Evolutionary conservation across 35 echinoderm and acorn worm species (phyloP), one percentile per base, ranked within the genome.

Genomic region (Heliocidaris erythrogramma): DNA sequence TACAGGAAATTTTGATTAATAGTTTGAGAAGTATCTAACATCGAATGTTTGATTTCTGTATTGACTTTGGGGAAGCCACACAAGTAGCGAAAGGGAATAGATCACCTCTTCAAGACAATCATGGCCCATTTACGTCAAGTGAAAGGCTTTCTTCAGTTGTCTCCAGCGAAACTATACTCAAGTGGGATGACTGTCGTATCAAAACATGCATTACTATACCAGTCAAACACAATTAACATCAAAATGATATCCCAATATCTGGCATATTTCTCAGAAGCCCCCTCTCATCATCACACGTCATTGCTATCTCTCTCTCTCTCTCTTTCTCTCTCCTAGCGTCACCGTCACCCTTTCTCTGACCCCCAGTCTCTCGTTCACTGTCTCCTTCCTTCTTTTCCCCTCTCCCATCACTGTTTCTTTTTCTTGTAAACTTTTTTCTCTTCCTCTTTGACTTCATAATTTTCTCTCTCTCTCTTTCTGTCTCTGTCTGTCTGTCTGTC

Each of bases 211-310:
- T 78, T 78, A 78, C 65, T 78, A 78, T 24, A 27, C 65, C 18
- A 78, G 65, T 78, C 65, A 78, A 78, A 78, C 65, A 78, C 65
- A 78, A 78, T 78, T 78, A 78, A n/a, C 27, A 78, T 78, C 65
- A 78, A 24, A n/a, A 24, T 27, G 65, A 78, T 78, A n/a, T 18
- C 27, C 65, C 65, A 9, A 78, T 69, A 78, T 78, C 65, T 78
- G 65, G 65, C 18, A n/a, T 78, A n/a, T 78, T 78, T 78, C 65
- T 24, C 21, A 21, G 65, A 78, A 78, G 65, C 27, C 5, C 17
- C 65, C 7, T 78, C 27, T 21, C 65, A 78, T 78, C 65, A 27
- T 78, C 17, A n/a, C 18, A 78, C 21, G 21, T 78, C 65, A n/a
- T 18, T 78, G 12, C 49, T 13, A 8, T 13, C 49, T 52, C 49